Conservation (phyloP, 2,113 vertebrate genomes). For the Hyaena hyaena region DNA sequence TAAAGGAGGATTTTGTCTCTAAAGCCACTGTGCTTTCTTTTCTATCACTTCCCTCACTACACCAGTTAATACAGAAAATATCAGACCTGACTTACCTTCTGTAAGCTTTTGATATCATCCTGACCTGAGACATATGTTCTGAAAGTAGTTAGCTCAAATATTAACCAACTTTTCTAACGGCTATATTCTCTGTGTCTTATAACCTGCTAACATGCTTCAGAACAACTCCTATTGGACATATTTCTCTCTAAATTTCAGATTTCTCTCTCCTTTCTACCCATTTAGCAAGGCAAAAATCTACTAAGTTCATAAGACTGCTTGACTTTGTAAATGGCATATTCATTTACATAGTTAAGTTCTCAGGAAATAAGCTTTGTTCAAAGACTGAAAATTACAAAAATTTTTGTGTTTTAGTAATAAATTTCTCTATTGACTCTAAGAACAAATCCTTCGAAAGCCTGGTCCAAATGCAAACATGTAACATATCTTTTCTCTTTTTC, state of each 20-base stretch:
- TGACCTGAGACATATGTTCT: background rate
- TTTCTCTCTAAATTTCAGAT: constrained; percentile 38
- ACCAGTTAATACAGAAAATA: background rate
- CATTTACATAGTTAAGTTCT: constrained; percentile 13
- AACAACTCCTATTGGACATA: constrained; percentile 25
- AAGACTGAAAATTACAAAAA: constrained; percentile 35
- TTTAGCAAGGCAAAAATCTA: background rate
- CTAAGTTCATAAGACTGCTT: background rate
- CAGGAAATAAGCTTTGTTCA: constrained; percentile 37
- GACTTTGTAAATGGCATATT: constrained; percentile 46
- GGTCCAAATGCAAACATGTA: constrained; percentile 53
- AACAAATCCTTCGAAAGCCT: constrained; percentile 50
- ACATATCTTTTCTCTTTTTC: constrained; percentile 24
- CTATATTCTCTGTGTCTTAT: background rate
- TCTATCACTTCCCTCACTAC: background rate
- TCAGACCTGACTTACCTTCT: background rate
- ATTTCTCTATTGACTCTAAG: background rate
- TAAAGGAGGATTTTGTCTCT: background rate
- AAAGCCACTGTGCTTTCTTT: background rate
- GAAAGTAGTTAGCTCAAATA: constrained; percentile 51
- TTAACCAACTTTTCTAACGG: constrained; percentile 36
- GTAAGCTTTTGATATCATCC: background rate
- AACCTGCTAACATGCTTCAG: background rate
- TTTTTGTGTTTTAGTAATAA: background rate
- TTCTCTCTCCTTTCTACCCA: constrained; percentile 21